phyloP scores from a whole-genome alignment of 1,140 invertebrate genomes.

The Cydia fagiglandana region DNA sequence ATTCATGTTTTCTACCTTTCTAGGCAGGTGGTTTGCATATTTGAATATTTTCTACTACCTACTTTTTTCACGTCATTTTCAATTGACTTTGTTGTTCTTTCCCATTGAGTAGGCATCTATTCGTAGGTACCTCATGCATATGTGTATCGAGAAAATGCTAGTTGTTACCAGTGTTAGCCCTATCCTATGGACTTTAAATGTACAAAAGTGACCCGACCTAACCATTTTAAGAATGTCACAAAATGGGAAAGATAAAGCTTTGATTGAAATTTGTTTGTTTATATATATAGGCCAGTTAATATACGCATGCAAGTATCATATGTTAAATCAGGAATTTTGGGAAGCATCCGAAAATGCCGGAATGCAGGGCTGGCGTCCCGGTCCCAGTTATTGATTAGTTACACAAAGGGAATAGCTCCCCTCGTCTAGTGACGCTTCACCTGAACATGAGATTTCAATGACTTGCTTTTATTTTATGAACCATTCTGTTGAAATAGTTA shows the following conservation, averaged over 20 bases:
- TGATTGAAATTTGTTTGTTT: neutral
- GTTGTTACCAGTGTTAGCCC: neutral
- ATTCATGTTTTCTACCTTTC: neutral
- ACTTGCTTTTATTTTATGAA: constrained; percentile 6
- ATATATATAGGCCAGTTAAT: neutral
- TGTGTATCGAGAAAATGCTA: neutral
- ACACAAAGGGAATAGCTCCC: constrained; percentile 42
- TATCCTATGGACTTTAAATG: neutral
- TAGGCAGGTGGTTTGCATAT: neutral
- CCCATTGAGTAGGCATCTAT: neutral
- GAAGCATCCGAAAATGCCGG: constrained; percentile 19
- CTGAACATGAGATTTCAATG: constrained; percentile 35
- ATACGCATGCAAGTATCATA: constrained; percentile 9
- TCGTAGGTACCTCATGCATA: neutral
- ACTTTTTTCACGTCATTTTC: neutral
- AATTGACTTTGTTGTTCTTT: neutral
- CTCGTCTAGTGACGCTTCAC: constrained; percentile 37
- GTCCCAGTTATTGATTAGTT: constrained; percentile 41
- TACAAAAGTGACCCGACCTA: neutral
- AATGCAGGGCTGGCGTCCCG: constrained; percentile 33
- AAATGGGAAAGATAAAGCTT: no score
- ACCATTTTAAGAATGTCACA: neutral
- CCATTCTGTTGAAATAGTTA: constrained; percentile 5
- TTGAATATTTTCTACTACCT: neutral
- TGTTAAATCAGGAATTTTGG: constrained; percentile 22